A percentile compares a stretch with the other conserved stretches of the same genome.
Conservation (phyloP, 2,797 vertebrate genomes). For the Chelon labrosus region DNA sequence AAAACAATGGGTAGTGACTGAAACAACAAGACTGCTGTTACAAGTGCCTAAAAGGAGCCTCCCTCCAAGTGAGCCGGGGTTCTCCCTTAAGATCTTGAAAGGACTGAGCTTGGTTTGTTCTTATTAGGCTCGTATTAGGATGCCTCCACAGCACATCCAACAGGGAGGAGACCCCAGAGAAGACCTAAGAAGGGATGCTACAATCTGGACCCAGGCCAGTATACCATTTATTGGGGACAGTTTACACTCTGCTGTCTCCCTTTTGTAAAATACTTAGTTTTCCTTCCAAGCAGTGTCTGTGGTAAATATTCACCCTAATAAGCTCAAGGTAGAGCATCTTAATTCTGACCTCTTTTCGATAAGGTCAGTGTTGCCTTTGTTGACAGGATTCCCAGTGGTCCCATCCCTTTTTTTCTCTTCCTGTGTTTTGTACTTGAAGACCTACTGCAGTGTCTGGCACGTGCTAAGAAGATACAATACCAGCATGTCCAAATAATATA, state of each 20-base stretch:
- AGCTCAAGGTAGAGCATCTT: conserved; percentile 39
- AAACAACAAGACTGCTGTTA: conserved; percentile 10
- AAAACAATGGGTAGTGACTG: neutral
- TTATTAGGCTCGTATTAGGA: neutral
- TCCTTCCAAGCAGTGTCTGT: conserved; percentile 11
- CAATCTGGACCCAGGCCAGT: neutral
- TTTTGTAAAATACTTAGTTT: conserved; percentile 12
- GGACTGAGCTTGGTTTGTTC: no score
- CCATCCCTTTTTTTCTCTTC: conserved; percentile 21
- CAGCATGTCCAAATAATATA: conserved; percentile 49
- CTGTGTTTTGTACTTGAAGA: conserved; percentile 48
- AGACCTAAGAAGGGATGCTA: conserved; percentile 19
- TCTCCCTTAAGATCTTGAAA: neutral
- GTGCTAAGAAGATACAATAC: conserved; percentile 32
- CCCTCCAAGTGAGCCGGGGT: neutral
- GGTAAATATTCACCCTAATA: conserved; percentile 21
- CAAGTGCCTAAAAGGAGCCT: neutral
- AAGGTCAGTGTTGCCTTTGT: conserved; percentile 49
- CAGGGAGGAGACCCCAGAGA: conserved; percentile 28
- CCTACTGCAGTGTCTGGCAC: conserved; percentile 37
- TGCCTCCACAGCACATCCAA: conserved; percentile 14
- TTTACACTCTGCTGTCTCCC: neutral
- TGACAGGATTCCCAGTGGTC: conserved; percentile 36
- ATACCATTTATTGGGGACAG: conserved; percentile 6
- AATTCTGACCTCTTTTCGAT: conserved; percentile 46